Conservation (phyloP, 23 tunicate species). For the Styela clava region DNA sequence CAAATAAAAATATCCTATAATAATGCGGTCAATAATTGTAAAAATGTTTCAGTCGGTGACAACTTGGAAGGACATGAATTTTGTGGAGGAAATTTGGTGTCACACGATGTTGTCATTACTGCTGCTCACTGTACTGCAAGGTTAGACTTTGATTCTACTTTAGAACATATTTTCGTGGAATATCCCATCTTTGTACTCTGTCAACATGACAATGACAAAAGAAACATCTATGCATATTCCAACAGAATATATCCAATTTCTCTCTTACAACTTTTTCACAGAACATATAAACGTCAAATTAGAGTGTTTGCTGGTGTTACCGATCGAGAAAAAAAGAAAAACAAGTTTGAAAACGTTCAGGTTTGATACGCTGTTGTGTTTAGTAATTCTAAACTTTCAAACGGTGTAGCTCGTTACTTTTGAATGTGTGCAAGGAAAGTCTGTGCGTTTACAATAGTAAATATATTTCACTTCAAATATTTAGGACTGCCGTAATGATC, state of each 20-base stretch:
- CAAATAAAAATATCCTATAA: too few species aligned
- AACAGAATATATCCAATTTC: not conserved
- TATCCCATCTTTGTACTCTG: not conserved
- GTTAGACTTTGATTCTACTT: constrained; percentile 8
- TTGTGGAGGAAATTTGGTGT: constrained; percentile 65
- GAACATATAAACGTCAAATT: not conserved
- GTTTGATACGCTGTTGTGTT: not conserved
- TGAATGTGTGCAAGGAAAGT: too few species aligned
- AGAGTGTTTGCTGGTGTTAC: constrained; percentile 15
- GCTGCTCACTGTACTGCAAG: constrained; percentile 51
- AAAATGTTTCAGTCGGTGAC: not conserved
- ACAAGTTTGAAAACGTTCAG: constrained; percentile 1
- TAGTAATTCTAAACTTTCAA: too few species aligned
- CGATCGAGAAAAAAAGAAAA: not conserved
- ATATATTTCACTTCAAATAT: too few species aligned
- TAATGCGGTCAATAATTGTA: too few species aligned
- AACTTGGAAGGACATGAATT: not conserved
- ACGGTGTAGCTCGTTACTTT: too few species aligned
- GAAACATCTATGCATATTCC: too few species aligned
- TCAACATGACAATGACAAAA: not conserved
- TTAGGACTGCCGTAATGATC: too few species aligned
- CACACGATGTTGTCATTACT: constrained; percentile 42
- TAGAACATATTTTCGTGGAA: too few species aligned
- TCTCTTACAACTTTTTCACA: constrained; percentile 4
- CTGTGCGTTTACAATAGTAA: too few species aligned